Evolutionary conservation across 2,797 vertebrate genomes (phyloP).

Genomic region (Anniella stebbinsi): DNA sequence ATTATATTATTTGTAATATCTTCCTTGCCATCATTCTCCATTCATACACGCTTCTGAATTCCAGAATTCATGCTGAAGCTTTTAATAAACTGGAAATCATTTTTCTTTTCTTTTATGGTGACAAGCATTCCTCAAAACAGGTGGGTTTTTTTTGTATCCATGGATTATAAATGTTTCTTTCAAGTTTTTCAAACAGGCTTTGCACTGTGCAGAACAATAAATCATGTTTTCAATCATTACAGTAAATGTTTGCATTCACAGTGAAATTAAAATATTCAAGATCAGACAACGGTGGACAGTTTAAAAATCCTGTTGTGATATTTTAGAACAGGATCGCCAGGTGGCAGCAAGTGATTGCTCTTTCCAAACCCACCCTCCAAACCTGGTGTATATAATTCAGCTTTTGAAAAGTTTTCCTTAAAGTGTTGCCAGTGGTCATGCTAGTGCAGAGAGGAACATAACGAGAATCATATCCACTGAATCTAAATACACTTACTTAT

Average conservation of each 20-base stretch:
- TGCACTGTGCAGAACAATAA: background rate
- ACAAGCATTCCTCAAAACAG: background rate
- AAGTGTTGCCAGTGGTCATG: background rate
- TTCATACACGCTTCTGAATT: background rate
- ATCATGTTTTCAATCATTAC: background rate
- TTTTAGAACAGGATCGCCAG: conserved; percentile 5
- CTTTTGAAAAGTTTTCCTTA: background rate
- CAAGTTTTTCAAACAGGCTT: background rate
- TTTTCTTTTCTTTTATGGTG: background rate
- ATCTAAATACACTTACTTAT: background rate
- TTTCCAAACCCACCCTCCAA: too few relatives aligned
- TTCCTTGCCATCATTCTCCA: background rate
- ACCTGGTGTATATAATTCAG: rapidly evolving
- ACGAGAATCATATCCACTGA: background rate
- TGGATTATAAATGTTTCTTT: background rate
- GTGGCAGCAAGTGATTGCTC: conserved; percentile 17
- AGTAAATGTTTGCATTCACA: background rate
- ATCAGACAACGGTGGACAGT: background rate
- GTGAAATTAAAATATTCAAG: background rate
- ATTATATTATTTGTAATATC: background rate
- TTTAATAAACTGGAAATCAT: background rate
- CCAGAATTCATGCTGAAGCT: background rate
- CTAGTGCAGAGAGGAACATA: background rate
- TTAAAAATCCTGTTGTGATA: background rate
- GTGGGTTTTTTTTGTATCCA: too few relatives aligned